Evolutionary conservation across 1,140 invertebrate species (phyloP), one percentile per base, ranked within the genome.

Genomic region (Caenorhabditis brenneri): DNA sequence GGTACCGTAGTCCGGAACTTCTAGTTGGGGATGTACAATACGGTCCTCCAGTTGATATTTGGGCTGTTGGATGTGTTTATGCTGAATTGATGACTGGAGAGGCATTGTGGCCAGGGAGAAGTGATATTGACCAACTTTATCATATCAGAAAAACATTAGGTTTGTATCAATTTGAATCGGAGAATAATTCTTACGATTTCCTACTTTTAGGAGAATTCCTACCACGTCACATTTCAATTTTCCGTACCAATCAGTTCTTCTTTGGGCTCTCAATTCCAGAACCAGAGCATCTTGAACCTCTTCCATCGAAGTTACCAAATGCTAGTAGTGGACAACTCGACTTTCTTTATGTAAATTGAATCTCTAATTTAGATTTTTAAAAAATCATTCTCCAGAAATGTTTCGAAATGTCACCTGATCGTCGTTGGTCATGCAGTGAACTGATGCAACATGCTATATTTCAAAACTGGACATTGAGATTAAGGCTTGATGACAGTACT

Each of bases 11-110:
- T 81, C 88, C 96, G 0, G 97, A 99, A 92, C 92, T 98, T 12
- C 92, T 99, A 31, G 97, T 99, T 0, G 97, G 97, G 0, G 97
- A 99, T 90, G 97, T 96, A 2, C 94, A 96, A 90, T 99, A 99
- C 90, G 95, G 97, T 7, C 95, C 96, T 0, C 95, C 96, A 0
- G 97, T 99, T 0, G 97, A 99, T 91, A 95, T 99, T 16, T 99
- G 97, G 97, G 97, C 96, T 33, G 91, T 93, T 53, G 92, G 92
- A 24, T 98, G 96, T 91, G 96, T 99, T 1, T 95, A 97, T 91
- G 97, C 97, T 5, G 97, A 99, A 92, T 92, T 99, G 80, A 94
- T 98, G 39, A 94, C 95, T 19, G 96, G 96, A n/a, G 96, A 97
- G 91, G 95, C 96, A 0, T 91, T 99, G 1, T 98, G 97, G 97